phyloP scores from a whole-genome alignment of 2,113 vertebrate species.

The Scomber japonicus region DNA sequence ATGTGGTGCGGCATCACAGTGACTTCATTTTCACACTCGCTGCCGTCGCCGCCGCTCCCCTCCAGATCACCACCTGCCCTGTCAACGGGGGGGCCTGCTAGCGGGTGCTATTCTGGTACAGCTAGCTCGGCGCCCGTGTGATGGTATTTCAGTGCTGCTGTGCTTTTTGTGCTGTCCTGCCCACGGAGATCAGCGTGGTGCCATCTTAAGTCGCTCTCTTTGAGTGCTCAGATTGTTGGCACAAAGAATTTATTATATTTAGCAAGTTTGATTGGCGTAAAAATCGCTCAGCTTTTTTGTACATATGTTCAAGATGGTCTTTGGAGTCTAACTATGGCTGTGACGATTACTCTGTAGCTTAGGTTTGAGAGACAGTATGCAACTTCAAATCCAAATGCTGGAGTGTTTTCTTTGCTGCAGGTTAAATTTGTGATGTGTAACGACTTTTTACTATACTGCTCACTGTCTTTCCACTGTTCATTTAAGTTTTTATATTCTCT shows the following conservation, averaged over 20 bases:
- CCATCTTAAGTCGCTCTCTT: constrained; percentile 65
- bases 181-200: constrained; percentile 48
- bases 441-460: neutral
- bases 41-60: constrained; percentile 16
- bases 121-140: constrained; percentile 25
- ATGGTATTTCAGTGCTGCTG: constrained; percentile 29
- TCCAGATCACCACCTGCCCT: constrained; percentile 71
- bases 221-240: constrained; percentile 50
- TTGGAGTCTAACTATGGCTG: neutral
- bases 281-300: constrained; percentile 33
- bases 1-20: constrained; percentile 33
- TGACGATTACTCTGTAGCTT: neutral
- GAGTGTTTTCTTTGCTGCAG: neutral
- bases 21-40: constrained; percentile 44
- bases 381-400: neutral
- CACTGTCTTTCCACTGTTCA: neutral
- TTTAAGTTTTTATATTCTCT: constrained; percentile 16
- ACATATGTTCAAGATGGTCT: neutral
- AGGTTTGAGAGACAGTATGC: neutral
- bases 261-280: constrained; percentile 36
- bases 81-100: constrained; percentile 56
- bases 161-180: constrained; percentile 18
- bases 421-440: neutral
- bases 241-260: constrained; percentile 42
- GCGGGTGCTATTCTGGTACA: constrained; percentile 69